Evolutionary conservation across 2,113 vertebrate genomes (phyloP), one percentile per base, ranked within the genome.

Genomic region (Nycticebus coucang): DNA sequence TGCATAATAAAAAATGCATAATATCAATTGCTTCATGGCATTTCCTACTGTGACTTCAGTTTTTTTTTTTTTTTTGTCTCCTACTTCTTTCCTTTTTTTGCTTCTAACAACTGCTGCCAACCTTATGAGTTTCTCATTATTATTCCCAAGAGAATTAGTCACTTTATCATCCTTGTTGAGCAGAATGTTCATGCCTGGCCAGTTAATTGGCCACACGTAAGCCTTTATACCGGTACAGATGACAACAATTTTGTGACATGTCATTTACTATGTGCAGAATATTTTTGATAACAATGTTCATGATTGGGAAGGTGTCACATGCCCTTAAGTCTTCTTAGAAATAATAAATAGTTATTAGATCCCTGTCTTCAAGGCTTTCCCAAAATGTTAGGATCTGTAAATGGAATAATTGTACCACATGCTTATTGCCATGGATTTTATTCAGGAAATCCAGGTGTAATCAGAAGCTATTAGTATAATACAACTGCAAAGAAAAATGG

Each of bases 281-380:
- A 89, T 69, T 96, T 96, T 93, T 66, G 78, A 13, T 93, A 94
- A 71, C 19, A 80, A 66, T 69, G 68, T 92, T 12, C 22, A 62
- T 69, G 72, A 93, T 45, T 92, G 72, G 14, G 82, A 91, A 90
- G 96, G 62, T 92, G 13, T 66, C 53, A 89, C 6, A 92, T 79
- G 22, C 7, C 12, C 50, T 86, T 77, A 80, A 68, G 14, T 82
- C 66, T 97, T 87, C 78, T 87, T 84, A 95, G 72, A 90, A 95
- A 93, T 94, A 91, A 92, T 80, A 24, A 87, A 41, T 82, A 81
- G 30, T 75, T 95, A 90, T 91, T 92, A 96, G 2, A 26, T 87
- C 9, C 84, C 37, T 87, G 28, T 86, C 78, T 97, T 93, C 18
- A 59, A 95, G 57, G 0, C n/a, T 80, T 95, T 91, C 26, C 84